These are phyloP conservation scores for Hippopotamus amphibius DNA, from an alignment of 2,113 vertebrate species.

Conservation along the genomic window DNA sequence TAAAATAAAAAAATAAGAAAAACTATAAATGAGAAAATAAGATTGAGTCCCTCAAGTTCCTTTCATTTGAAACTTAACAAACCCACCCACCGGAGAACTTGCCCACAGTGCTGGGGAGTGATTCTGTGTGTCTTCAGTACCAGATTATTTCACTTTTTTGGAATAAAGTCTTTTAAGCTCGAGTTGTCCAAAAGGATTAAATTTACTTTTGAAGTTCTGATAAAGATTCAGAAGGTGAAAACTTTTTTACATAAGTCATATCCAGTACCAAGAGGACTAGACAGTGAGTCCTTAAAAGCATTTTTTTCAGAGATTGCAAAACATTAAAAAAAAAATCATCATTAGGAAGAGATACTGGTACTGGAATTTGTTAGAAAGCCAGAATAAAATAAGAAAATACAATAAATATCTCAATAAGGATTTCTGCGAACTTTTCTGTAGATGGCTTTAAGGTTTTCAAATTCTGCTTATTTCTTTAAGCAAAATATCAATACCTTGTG, in stretches of 20 bases:
- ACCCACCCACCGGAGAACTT: not conserved
- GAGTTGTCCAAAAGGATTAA: not conserved
- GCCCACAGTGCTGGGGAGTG: too few species aligned
- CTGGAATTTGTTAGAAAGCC: constrained; percentile 22
- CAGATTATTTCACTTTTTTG: not conserved
- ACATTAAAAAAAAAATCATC: constrained; percentile 3
- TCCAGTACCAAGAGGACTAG: not conserved
- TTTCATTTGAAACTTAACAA: not conserved
- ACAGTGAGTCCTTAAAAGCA: constrained; percentile 33
- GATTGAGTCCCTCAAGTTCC: not conserved
- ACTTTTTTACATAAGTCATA: constrained; percentile 44
- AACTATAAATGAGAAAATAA: not conserved
- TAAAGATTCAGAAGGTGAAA: constrained; percentile 44
- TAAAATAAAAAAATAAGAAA: too few species aligned
- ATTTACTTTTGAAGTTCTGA: constrained; percentile 45
- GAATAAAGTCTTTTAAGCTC: not conserved
- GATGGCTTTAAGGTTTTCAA: constrained; percentile 36
- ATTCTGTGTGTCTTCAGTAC: not conserved
- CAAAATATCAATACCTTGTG: not conserved
- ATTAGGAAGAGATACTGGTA: not conserved
- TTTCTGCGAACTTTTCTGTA: not conserved
- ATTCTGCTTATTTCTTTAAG: constrained; percentile 24
- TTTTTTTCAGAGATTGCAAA: constrained; percentile 40
- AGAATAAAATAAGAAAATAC: constrained; percentile 52
- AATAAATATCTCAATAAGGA: not conserved